Conservation (phyloP, 2,797 vertebrate genomes). For the Cossypha heuglini region DNA sequence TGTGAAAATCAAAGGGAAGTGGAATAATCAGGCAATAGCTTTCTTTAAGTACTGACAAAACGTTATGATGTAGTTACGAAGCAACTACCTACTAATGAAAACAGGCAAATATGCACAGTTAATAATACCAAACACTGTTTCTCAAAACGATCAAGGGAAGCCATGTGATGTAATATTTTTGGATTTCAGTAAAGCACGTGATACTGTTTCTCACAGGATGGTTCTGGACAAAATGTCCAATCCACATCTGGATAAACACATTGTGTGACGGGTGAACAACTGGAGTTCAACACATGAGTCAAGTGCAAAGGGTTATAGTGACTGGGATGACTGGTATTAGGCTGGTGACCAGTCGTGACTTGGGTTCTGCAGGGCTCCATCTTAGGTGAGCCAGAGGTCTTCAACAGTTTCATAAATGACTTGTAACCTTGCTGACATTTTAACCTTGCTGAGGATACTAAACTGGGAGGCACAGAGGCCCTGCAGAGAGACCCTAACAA, state of each 20-base stretch:
- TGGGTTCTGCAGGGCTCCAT: neutral
- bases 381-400: neutral
- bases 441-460: neutral
- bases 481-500: neutral
- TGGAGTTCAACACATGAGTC: neutral
- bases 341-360: neutral
- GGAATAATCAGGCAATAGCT: neutral
- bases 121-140: neutral
- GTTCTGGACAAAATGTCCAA: neutral
- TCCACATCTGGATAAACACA: neutral
- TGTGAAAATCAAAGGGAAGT: constrained; percentile 59
- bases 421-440: too few relatives aligned
- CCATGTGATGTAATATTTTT: neutral
- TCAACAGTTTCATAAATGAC: neutral
- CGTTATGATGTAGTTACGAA: neutral
- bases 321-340: neutral
- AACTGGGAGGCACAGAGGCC: neutral
- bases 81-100: neutral
- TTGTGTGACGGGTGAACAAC: neutral
- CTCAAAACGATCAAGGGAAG: neutral
- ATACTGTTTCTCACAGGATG: neutral
- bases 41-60: neutral
- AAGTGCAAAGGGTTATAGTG: neutral
- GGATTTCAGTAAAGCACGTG: neutral
- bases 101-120: neutral